Conservation (phyloP, 2,113 vertebrate species). For the Cololabis saira region DNA sequence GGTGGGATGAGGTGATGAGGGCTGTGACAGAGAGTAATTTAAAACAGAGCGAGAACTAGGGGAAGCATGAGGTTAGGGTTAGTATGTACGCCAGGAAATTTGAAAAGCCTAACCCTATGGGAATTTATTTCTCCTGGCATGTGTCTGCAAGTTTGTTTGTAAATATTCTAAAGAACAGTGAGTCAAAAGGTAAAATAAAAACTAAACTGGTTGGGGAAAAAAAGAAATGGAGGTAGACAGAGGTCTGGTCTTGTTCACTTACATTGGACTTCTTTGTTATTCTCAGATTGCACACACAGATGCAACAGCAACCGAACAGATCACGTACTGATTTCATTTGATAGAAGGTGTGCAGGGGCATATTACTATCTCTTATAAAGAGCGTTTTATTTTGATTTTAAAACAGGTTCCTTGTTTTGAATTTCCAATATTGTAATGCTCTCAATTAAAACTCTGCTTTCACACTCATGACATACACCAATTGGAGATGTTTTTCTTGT, state of each 20-base stretch:
- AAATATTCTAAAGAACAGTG: neutral
- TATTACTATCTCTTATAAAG: too few relatives aligned
- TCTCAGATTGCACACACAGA: conserved; percentile 9
- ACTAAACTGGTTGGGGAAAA: conserved; percentile 2
- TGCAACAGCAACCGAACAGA: neutral
- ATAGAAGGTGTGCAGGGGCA: neutral
- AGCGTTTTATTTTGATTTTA: too few relatives aligned
- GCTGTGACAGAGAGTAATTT: conserved; percentile 35
- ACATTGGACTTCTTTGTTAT: conserved; percentile 2
- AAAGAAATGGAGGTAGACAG: neutral
- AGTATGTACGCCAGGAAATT: conserved; percentile 20
- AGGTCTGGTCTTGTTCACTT: conserved; percentile 10
- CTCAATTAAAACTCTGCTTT: too few relatives aligned
- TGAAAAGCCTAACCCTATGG: conserved; percentile 8
- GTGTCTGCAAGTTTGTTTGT: conserved; percentile 1
- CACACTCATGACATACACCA: too few relatives aligned
- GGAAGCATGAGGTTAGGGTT: conserved; percentile 35
- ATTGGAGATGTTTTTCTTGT: too few relatives aligned
- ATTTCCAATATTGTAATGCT: too few relatives aligned
- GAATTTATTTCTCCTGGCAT: neutral
- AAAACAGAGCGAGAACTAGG: conserved; percentile 31
- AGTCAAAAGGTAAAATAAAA: conserved; percentile 3
- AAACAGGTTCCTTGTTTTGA: too few relatives aligned
- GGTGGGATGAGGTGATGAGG: conserved; percentile 14
- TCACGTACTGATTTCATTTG: conserved; percentile 2